Conservation (phyloP, 2,888 invertebrate genomes). For the Agrochola lota region DNA sequence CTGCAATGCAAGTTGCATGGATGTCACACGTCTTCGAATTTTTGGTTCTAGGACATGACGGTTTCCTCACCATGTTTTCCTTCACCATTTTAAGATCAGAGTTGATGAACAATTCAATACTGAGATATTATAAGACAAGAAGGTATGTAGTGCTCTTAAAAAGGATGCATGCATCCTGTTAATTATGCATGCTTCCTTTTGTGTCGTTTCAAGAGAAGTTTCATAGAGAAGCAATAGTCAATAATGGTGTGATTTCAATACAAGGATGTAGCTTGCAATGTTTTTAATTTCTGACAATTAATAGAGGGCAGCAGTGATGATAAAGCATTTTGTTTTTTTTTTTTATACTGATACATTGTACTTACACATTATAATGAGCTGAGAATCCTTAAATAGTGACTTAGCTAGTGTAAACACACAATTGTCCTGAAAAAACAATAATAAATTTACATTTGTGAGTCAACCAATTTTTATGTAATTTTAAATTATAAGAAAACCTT, state of each 20-base stretch:
- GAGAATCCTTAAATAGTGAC: slow-evolving; percentile 93
- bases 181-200: too few relatives aligned
- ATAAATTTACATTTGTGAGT: slow-evolving; percentile 9
- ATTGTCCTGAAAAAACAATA: slow-evolving; percentile 81
- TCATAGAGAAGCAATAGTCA: background rate
- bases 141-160: background rate
- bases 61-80: background rate
- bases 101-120: background rate
- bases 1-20: background rate
- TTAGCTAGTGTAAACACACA: slow-evolving; percentile 90
- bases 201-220: background rate
- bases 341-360: slow-evolving; percentile 89
- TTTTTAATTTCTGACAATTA: background rate
- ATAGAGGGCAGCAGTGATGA: background rate
- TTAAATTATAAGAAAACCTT: background rate
- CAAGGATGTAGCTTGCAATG: background rate
- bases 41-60: background rate
- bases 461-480: background rate
- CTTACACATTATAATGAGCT: slow-evolving; percentile 93
- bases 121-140: background rate
- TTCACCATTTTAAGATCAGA: background rate
- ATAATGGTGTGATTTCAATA: background rate
- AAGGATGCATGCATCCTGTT: too few relatives aligned
- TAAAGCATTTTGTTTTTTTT: background rate
- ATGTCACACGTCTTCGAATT: background rate